These are phyloP conservation scores for Meloidogyne floridensis DNA, from an alignment of 1,140 invertebrate genomes.

Conservation along the genomic window DNA sequence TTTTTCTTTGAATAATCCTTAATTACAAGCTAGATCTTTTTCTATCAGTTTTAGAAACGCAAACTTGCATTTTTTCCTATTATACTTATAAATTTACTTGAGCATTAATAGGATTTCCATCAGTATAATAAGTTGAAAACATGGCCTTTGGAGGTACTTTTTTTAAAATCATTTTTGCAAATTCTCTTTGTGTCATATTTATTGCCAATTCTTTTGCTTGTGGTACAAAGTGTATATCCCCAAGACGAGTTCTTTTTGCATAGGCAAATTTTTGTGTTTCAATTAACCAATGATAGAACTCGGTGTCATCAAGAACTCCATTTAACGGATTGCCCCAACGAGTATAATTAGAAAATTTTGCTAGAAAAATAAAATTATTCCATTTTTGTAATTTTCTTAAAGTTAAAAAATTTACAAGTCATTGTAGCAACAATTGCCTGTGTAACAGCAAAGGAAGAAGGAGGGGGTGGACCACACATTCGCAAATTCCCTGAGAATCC, in stretches of 20 bases:
- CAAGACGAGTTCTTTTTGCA: slow-evolving; percentile 79
- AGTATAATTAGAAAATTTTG: slow-evolving; percentile 44
- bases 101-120: slow-evolving; percentile 12
- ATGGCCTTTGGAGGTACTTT: slow-evolving; percentile 45
- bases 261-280: slow-evolving; percentile 91
- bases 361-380: slow-evolving; percentile 30
- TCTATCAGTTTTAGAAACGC: not conserved
- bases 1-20: not conserved
- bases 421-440: slow-evolving; percentile 58
- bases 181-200: slow-evolving; percentile 54
- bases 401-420: slow-evolving; percentile 28
- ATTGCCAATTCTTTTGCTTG: slow-evolving; percentile 67
- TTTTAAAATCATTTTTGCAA: slow-evolving; percentile 32
- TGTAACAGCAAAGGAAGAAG: slow-evolving; percentile 63
- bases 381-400: not conserved
- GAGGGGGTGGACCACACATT: slow-evolving; percentile 65
- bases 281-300: slow-evolving; percentile 79
- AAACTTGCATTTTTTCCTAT: not conserved
- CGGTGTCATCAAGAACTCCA: slow-evolving; percentile 53
- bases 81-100: not conserved
- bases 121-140: slow-evolving; percentile 49
- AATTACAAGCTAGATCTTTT: no score
- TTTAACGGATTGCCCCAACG: slow-evolving; percentile 41
- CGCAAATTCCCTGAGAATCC: slow-evolving; percentile 47
- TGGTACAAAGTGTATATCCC: slow-evolving; percentile 78